Evolutionary conservation across 2,888 invertebrate species (phyloP).

Genomic region (Melipona beecheii): DNA sequence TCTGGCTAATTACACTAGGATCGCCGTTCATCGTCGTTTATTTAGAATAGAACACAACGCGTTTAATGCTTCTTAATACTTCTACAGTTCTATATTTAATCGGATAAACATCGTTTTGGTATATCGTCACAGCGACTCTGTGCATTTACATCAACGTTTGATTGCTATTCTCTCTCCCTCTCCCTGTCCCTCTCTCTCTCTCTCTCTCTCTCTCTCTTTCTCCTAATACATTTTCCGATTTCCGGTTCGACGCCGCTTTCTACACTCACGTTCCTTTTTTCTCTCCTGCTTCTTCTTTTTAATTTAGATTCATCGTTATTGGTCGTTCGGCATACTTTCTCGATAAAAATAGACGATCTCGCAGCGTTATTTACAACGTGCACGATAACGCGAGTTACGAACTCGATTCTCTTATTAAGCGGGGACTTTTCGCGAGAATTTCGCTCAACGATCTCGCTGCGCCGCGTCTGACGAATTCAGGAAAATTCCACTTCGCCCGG

Average conservation of each 20-base stretch:
- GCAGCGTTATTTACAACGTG: constrained; percentile 55
- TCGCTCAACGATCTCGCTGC: background rate
- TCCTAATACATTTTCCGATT: constrained; percentile 40
- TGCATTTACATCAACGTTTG: constrained; percentile 77
- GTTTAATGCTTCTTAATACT: constrained; percentile 47
- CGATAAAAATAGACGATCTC: constrained; percentile 77
- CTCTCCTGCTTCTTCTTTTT: background rate
- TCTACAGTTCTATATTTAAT: constrained; percentile 62
- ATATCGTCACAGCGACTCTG: constrained; percentile 83
- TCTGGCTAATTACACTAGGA: constrained; percentile 65
- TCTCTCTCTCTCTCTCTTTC: constrained; percentile 27
- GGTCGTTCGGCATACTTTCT: constrained; percentile 70
- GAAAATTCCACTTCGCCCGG: constrained; percentile 29
- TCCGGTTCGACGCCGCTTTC: background rate
- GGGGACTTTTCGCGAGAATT: background rate
- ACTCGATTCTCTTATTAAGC: background rate
- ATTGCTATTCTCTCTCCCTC: constrained; percentile 74
- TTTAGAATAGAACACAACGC: constrained; percentile 43
- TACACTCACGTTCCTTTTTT: too few species aligned
- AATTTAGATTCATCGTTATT: constrained; percentile 62
- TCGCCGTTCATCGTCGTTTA: background rate
- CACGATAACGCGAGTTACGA: constrained; percentile 24
- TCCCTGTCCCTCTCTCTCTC: constrained; percentile 29
- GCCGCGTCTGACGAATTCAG: constrained; percentile 30
- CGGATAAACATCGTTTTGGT: constrained; percentile 82